phyloP scores from a whole-genome alignment of 2,888 invertebrate genomes.

The Ctena decussata region DNA sequence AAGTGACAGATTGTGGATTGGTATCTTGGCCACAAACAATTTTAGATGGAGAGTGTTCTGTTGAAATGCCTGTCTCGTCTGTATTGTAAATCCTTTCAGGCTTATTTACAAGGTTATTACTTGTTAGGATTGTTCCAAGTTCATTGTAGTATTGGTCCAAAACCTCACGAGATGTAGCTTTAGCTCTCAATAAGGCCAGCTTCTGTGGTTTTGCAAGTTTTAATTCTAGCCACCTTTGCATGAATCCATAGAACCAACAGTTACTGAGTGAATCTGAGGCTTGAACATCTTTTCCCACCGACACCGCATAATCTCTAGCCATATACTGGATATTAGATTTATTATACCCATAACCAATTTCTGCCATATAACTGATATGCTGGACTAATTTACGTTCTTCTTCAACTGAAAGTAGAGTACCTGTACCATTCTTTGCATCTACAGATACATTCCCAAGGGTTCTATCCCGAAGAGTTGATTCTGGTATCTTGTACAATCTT shows the following conservation, averaged over 20 bases:
- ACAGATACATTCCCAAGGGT: slow-evolving; percentile 10
- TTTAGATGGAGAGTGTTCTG: too few species aligned
- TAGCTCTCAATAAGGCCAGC: too few species aligned
- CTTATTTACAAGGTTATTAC: too few species aligned
- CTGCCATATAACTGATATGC: background rate
- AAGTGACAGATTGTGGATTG: too few species aligned
- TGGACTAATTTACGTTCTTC: slow-evolving; percentile 2
- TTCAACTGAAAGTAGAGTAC: background rate
- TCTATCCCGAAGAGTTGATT: slow-evolving; percentile 22
- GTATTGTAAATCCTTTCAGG: too few species aligned
- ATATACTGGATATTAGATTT: background rate
- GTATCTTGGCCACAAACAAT: too few species aligned
- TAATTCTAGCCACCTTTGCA: background rate
- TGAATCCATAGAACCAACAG: background rate
- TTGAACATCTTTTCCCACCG: background rate
- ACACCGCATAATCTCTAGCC: background rate
- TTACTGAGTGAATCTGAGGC: background rate
- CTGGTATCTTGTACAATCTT: background rate
- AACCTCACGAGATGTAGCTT: too few species aligned
- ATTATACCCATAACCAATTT: background rate
- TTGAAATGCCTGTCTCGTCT: too few species aligned
- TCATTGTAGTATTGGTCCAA: too few species aligned
- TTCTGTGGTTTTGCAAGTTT: background rate
- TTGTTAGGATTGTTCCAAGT: too few species aligned
- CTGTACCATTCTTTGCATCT: background rate